Percentiles rank a stretch among this genome's conserved stretches.
Conservation (phyloP, 2,888 invertebrate species). For the Thymelicus sylvestris region DNA sequence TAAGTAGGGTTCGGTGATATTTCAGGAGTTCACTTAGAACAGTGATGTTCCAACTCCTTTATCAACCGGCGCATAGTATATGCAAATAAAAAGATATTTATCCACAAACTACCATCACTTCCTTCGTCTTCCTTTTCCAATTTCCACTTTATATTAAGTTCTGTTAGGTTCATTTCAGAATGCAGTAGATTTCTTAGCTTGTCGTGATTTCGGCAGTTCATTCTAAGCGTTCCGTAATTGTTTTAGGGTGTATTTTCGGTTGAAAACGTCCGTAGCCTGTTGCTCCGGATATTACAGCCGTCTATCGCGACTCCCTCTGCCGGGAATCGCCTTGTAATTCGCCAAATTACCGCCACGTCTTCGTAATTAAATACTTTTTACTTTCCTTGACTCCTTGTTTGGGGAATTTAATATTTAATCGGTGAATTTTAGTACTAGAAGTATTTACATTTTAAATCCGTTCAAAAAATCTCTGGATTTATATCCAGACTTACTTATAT, state of each 20-base stretch:
- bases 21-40: slow-evolving; percentile 17
- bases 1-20: slow-evolving; percentile 8
- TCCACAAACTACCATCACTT: slow-evolving; percentile 46
- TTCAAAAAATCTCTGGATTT: too few relatives aligned
- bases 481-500: too few relatives aligned
- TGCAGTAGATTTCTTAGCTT: slow-evolving; percentile 26
- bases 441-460: background rate
- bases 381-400: slow-evolving; percentile 21
- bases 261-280: slow-evolving; percentile 59
- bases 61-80: slow-evolving; percentile 45
- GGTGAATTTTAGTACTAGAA: background rate
- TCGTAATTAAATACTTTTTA: slow-evolving; percentile 75
- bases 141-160: slow-evolving; percentile 10
- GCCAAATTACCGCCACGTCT: slow-evolving; percentile 72
- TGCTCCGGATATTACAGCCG: slow-evolving; percentile 77
- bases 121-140: slow-evolving; percentile 10
- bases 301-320: slow-evolving; percentile 69
- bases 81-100: slow-evolving; percentile 52
- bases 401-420: slow-evolving; percentile 11
- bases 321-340: slow-evolving; percentile 78
- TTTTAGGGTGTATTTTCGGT: slow-evolving; percentile 15
- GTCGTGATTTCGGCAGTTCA: background rate
- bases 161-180: slow-evolving; percentile 32
- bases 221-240: slow-evolving; percentile 23
- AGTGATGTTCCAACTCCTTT: slow-evolving; percentile 38